These are phyloP conservation scores for Panopea generosa DNA, from an alignment of 2,888 invertebrate genomes.

Conservation along the genomic window DNA sequence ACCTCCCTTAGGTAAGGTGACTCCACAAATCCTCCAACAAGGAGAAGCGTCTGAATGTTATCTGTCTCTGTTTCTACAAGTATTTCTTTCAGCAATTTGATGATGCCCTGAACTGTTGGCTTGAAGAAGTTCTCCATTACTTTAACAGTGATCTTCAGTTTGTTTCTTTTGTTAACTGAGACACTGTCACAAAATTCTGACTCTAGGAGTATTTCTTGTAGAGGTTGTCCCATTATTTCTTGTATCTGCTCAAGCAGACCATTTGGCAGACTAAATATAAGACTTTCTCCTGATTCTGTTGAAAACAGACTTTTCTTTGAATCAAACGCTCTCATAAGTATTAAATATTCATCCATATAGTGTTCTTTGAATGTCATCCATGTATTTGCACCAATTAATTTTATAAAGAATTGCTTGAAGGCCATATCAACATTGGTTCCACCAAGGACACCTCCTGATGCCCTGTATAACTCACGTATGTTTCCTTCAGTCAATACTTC, in stretches of 20 bases:
- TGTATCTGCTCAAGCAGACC: not conserved
- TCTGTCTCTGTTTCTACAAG: not conserved
- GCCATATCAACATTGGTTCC: too few species aligned
- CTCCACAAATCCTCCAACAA: constrained; percentile 35
- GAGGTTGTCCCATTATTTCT: too few species aligned
- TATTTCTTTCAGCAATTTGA: constrained; percentile 9
- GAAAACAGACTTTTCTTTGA: too few species aligned
- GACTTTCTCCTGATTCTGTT: not conserved
- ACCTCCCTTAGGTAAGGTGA: constrained; percentile 32
- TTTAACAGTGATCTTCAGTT: too few species aligned
- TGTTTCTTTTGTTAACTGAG: constrained; percentile 2
- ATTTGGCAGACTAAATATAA: constrained; percentile 1
- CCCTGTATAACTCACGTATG: constrained; percentile 26
- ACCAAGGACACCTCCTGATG: constrained; percentile 25
- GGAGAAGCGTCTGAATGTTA: constrained; percentile 9
- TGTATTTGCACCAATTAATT: constrained; percentile 9
- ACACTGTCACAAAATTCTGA: not conserved
- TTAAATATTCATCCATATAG: constrained; percentile 23
- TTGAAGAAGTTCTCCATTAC: constrained; percentile 14
- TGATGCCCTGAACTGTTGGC: constrained; percentile 11
- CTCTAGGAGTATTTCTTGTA: not conserved
- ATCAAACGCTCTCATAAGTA: too few species aligned
- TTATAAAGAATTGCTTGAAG: constrained; percentile 15
- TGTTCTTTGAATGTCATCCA: constrained; percentile 20
- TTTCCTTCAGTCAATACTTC: constrained; percentile 14